Percentiles rank a stretch among this genome's conserved stretches.
Conservation (phyloP, 2,113 vertebrate species). For the Rhynchomys soricoides region DNA sequence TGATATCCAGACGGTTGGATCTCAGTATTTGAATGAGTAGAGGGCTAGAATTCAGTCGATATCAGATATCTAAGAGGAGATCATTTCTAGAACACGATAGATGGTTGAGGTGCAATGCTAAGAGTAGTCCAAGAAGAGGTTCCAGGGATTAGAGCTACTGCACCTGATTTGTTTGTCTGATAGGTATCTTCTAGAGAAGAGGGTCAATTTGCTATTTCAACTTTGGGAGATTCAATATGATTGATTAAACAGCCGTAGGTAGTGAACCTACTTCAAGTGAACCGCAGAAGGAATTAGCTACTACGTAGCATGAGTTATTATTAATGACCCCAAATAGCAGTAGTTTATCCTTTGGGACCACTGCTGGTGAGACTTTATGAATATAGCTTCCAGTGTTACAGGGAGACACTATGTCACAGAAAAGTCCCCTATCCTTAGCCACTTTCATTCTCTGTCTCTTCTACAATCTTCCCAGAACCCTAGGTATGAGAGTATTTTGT, state of each 20-base stretch:
- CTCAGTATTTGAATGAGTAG: no score
- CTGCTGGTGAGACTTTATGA: background rate
- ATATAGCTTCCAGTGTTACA: background rate
- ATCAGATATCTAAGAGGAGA: background rate
- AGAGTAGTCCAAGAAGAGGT: background rate
- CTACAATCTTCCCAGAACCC: background rate
- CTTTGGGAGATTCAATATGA: background rate
- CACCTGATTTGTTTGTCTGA: no score
- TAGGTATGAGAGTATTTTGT: background rate
- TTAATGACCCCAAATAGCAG: background rate
- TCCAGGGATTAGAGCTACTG: background rate
- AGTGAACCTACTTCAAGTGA: background rate
- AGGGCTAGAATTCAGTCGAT: background rate
- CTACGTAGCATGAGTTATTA: background rate
- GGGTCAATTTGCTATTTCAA: background rate
- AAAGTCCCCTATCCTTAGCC: background rate
- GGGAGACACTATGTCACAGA: background rate
- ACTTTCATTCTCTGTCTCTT: background rate
- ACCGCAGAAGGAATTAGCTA: background rate
- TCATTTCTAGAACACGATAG: background rate
- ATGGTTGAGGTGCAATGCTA: rapidly evolving
- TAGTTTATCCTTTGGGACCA: background rate
- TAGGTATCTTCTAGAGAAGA: background rate
- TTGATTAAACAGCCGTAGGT: background rate
- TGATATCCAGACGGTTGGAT: background rate